A percentile compares a stretch with the other conserved stretches of the same genome.
Conservation (phyloP, 2,888 invertebrate genomes). For the Strigamia transsilvanica region DNA sequence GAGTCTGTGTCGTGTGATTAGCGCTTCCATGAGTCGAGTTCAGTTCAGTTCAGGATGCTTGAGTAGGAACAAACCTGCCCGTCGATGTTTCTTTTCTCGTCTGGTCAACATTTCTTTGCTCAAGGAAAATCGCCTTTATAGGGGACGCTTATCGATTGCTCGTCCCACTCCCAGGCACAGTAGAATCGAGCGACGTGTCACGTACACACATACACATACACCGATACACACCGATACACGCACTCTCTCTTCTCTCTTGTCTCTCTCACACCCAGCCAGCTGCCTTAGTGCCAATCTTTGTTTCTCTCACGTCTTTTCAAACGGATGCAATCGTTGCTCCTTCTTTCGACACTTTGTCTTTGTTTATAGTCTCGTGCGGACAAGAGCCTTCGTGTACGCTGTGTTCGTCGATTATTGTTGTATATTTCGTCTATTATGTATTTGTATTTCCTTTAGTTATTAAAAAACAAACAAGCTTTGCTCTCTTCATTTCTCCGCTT, state of each 20-base stretch:
- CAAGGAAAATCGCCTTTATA: conserved; percentile 21
- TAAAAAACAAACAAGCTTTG: conserved; percentile 23
- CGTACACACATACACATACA: not conserved
- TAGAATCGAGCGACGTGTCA: conserved; percentile 24
- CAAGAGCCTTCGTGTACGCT: not conserved
- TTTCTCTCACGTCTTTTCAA: not conserved
- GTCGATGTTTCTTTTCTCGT: conserved; percentile 28
- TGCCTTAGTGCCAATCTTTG: conserved; percentile 23
- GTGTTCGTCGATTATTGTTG: not conserved
- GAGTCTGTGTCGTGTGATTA: conserved; percentile 29
- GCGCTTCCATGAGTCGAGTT: not conserved
- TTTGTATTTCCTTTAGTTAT: conserved; percentile 21
- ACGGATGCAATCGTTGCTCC: conserved; percentile 10
- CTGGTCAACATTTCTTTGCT: conserved; percentile 17
- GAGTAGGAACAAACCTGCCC: not conserved
- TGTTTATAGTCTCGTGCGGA: not conserved
- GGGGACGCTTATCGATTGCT: conserved; percentile 13
- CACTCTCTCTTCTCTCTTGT: no score
- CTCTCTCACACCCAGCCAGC: conserved; percentile 22
- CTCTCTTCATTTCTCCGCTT: not conserved
- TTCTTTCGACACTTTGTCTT: not conserved
- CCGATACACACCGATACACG: no score
- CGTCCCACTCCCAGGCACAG: conserved; percentile 25
- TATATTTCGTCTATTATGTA: not conserved
- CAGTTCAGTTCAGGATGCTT: not conserved